A percentile compares a stretch with the other conserved stretches of the same genome.
Evolutionary conservation across 2,888 invertebrate species (phyloP).

Genomic region (Eupithecia subfuscata): DNA sequence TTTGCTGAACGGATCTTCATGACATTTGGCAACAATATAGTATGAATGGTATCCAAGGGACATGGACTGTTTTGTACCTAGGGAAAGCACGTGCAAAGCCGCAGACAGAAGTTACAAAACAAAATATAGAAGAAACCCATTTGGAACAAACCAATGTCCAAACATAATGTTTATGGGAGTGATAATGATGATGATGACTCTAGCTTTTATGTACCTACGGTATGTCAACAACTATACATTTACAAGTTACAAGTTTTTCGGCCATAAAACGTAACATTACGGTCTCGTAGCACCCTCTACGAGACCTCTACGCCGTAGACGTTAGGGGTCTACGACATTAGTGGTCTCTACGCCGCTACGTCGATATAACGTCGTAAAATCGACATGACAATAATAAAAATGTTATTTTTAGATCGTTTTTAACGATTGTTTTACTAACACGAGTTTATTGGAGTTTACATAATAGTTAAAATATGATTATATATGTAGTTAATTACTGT

Average conservation of each 20-base stretch:
- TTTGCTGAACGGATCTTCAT: not conserved
- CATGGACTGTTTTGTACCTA: not conserved
- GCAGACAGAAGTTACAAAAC: not conserved
- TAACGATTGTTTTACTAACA: constrained; percentile 38
- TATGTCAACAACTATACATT: not conserved
- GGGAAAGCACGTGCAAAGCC: not conserved
- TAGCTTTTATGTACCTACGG: too few relatives aligned
- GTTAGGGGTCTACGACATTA: constrained; percentile 35
- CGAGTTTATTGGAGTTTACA: constrained; percentile 11
- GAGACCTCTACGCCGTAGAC: constrained; percentile 30
- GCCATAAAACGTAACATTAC: constrained; percentile 18
- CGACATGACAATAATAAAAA: constrained; percentile 47
- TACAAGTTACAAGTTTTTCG: constrained; percentile 9
- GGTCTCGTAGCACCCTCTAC: constrained; percentile 38
- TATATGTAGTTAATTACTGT: not conserved
- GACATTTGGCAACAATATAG: not conserved
- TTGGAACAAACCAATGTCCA: not conserved
- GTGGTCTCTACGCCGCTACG: constrained; percentile 21
- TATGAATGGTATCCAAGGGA: not conserved
- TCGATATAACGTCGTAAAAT: constrained; percentile 44
- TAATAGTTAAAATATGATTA: not conserved
- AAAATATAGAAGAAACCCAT: not conserved
- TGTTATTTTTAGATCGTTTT: constrained; percentile 13
- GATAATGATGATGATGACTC: too few relatives aligned
- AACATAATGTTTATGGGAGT: not conserved